Evolutionary conservation across 2,888 invertebrate species (phyloP).

Genomic region (Ypsolopha scabrella): DNA sequence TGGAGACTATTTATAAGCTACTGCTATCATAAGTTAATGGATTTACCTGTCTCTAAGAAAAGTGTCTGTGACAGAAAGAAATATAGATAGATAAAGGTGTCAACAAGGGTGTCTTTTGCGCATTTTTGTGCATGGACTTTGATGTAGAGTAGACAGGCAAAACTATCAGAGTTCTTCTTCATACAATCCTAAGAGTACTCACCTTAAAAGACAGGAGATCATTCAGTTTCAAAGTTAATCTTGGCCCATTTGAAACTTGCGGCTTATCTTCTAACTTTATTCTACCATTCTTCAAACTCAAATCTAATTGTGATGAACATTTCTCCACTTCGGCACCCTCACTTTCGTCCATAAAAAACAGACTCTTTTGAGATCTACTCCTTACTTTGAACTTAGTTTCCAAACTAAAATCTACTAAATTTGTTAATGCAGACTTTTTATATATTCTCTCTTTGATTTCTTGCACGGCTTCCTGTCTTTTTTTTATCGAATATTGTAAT

Average conservation of each 20-base stretch:
- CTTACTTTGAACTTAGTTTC: slow-evolving; percentile 30
- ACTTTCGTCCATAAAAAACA: slow-evolving; percentile 42
- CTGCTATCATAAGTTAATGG: too few relatives aligned
- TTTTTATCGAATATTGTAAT: slow-evolving; percentile 79
- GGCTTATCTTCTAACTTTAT: slow-evolving; percentile 36
- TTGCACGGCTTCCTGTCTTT: slow-evolving; percentile 73
- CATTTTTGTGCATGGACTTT: too few relatives aligned
- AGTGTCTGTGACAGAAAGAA: too few relatives aligned
- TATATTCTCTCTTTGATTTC: slow-evolving; percentile 61
- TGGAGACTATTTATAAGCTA: too few relatives aligned
- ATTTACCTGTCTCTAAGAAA: too few relatives aligned
- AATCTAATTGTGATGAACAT: slow-evolving; percentile 32
- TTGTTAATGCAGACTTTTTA: slow-evolving; percentile 49
- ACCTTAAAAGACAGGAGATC: slow-evolving; percentile 64
- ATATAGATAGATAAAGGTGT: too few relatives aligned
- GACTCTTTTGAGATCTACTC: slow-evolving; percentile 41
- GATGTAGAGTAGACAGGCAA: too few relatives aligned
- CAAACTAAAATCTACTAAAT: slow-evolving; percentile 23
- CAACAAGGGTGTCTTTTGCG: too few relatives aligned
- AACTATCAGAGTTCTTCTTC: too few relatives aligned
- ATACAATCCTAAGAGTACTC: slow-evolving; percentile 5
- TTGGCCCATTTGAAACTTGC: slow-evolving; percentile 41
- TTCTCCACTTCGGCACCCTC: slow-evolving; percentile 23
- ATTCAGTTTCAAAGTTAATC: slow-evolving; percentile 53
- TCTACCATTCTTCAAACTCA: slow-evolving; percentile 38